Evolutionary conservation across 2,113 vertebrate species (phyloP), one percentile per base, ranked within the genome.

Genomic region (Pelodiscus sinensis): DNA sequence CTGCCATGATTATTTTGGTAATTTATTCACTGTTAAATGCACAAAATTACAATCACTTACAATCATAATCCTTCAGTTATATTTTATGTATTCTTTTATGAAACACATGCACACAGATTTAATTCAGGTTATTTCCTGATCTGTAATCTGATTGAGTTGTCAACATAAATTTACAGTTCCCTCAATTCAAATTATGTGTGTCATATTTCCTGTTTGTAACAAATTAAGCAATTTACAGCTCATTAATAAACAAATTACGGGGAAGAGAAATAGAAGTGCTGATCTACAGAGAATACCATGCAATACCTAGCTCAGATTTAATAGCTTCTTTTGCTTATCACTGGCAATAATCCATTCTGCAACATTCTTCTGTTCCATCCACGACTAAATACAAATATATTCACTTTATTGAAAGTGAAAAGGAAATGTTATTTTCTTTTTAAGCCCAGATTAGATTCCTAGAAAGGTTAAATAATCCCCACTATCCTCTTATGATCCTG

Each of bases 191-290:
- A 60, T n/a, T 77, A 44, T n/a, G 24, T 9, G 12, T 81, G 12
- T 60, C 31, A 60, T 56, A 31, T 85, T 93, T 91, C 75, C 84
- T 54, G 21, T 77, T 91, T 79, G 80, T 81, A 91, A 88, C 9
- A 86, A 90, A 86, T 88, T 92, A 93, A 92, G 60, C 38, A 91
- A 94, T 35, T 71, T 27, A 44, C 83, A 93, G 85, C 73, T 57
- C 50, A 31, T 62, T 92, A 79, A 65, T 65, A 65, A 90, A 71
- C 57, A 92, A 89, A 89, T 79, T 78, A 58, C 73, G 3, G 10
- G 12, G 90, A 85, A 65, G 6, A 65, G 60, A 35, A 77, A 87
- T 9, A 29, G 65, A 55, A 77, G 12, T 7, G 15, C 27, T 35
- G 13, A 79, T 81, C 78, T 90, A 73, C 54, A 77, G 51, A 60